Percentiles rank a stretch among this genome's conserved stretches.
These are phyloP conservation scores for Aspidiotus destructor DNA, from an alignment of 2,888 invertebrate species.

Conservation along the genomic window DNA sequence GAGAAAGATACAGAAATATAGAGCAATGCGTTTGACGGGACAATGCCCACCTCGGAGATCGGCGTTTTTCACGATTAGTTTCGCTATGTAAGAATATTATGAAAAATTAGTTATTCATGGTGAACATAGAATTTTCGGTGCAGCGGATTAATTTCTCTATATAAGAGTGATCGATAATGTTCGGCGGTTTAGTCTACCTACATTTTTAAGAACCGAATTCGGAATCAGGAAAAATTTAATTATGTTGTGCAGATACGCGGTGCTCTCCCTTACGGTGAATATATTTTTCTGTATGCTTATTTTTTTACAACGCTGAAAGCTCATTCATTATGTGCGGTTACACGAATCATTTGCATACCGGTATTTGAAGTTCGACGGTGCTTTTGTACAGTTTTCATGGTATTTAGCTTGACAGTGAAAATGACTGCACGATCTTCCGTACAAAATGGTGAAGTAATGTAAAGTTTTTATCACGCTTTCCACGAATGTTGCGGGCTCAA, in stretches of 20 bases:
- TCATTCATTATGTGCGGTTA: too few relatives aligned
- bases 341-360: neutral
- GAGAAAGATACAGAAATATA: neutral
- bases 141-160: slow-evolving; percentile 1
- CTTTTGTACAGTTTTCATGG: neutral
- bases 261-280: slow-evolving; percentile 10
- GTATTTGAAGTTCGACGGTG: neutral
- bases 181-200: slow-evolving; percentile 11
- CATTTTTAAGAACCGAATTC: neutral
- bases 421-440: neutral
- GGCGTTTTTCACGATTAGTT: slow-evolving; percentile 12
- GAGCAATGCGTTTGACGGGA: slow-evolving; percentile 7
- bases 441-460: too few relatives aligned
- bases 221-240: neutral
- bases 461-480: too few relatives aligned
- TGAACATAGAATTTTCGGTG: slow-evolving; percentile 5
- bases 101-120: slow-evolving; percentile 15
- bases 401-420: neutral
- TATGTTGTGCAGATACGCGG: slow-evolving; percentile 1
- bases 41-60: slow-evolving; percentile 12
- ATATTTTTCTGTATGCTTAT: neutral
- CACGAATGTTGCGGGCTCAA: too few relatives aligned
- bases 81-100: slow-evolving; percentile 15
- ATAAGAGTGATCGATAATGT: slow-evolving; percentile 9
- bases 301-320: too few relatives aligned